Conservation (phyloP, 2,113 vertebrate species). For the Brachyhypopomus gauderio region DNA sequence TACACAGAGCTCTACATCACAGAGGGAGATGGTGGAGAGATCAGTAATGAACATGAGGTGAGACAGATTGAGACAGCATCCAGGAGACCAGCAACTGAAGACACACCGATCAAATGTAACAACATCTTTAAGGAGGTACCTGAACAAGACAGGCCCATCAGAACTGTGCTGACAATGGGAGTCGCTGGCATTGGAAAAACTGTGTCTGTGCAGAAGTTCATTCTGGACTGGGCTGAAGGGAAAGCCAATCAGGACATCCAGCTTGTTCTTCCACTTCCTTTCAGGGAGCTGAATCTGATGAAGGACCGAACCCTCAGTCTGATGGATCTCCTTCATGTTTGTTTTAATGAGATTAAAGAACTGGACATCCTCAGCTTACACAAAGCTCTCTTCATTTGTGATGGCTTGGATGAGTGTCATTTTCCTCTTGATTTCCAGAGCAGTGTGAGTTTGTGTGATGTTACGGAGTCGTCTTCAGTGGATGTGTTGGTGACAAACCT, state of each 20-base stretch:
- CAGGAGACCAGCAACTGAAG: background rate
- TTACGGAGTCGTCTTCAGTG: conserved; percentile 5
- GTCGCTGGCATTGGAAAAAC: conserved; percentile 14
- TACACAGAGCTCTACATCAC: conserved; percentile 11
- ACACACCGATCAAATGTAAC: background rate
- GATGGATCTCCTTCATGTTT: background rate
- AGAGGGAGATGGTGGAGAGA: background rate
- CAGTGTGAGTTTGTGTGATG: background rate
- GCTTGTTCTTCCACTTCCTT: conserved; percentile 8
- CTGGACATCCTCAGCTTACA: background rate
- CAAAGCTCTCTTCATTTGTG: conserved; percentile 8
- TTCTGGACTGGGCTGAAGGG: conserved; percentile 25
- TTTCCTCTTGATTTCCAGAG: conserved; percentile 19
- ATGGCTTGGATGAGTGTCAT: conserved; percentile 18
- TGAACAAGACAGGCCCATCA: conserved; percentile 13
- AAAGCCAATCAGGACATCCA: conserved; percentile 11
- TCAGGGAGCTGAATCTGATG: conserved; percentile 31
- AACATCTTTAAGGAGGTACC: conserved; percentile 11
- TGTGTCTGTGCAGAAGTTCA: conserved; percentile 21
- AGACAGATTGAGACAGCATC: background rate
- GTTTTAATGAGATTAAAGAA: conserved; percentile 1
- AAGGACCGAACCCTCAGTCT: background rate
- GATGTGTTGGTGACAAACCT: conserved; percentile 20
- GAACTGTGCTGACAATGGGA: conserved; percentile 12
- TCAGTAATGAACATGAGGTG: conserved; percentile 3